Conservation (phyloP, 2,113 vertebrate genomes). For the Ictalurus furcatus region DNA sequence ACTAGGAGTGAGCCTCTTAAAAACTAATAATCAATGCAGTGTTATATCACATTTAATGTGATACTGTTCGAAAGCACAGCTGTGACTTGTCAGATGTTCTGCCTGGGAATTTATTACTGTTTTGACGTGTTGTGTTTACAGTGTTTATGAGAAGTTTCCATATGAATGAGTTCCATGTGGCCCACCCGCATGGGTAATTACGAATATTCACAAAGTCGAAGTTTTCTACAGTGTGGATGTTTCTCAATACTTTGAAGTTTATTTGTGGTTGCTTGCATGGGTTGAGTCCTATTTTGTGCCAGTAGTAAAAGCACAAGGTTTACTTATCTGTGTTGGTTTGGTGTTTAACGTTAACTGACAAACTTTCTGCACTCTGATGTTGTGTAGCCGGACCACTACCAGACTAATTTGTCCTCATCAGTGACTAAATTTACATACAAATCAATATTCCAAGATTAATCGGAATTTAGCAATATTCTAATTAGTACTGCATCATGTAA, state of each 20-base stretch:
- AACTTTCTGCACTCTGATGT: not conserved
- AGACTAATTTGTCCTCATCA: not conserved
- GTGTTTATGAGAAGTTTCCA: not conserved
- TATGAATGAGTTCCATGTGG: conserved; percentile 18
- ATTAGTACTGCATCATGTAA: no score
- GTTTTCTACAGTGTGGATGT: not conserved
- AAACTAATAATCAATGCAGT: not conserved
- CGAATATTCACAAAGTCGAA: not conserved
- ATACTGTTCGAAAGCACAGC: not conserved
- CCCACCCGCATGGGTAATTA: not conserved
- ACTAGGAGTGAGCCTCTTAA: not conserved
- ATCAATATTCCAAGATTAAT: no score
- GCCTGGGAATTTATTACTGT: not conserved
- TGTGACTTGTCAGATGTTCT: not conserved
- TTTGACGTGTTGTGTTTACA: not conserved
- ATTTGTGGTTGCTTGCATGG: not conserved
- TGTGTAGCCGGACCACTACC: not conserved
- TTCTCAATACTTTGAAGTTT: not conserved
- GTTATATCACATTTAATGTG: not conserved
- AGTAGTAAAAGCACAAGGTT: not conserved
- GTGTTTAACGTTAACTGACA: not conserved
- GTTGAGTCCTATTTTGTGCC: not conserved
- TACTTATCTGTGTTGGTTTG: not conserved
- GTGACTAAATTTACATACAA: no score
- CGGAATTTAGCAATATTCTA: no score